phyloP scores from a whole-genome alignment of 2,113 vertebrate species.

The Camelus bactrianus region DNA sequence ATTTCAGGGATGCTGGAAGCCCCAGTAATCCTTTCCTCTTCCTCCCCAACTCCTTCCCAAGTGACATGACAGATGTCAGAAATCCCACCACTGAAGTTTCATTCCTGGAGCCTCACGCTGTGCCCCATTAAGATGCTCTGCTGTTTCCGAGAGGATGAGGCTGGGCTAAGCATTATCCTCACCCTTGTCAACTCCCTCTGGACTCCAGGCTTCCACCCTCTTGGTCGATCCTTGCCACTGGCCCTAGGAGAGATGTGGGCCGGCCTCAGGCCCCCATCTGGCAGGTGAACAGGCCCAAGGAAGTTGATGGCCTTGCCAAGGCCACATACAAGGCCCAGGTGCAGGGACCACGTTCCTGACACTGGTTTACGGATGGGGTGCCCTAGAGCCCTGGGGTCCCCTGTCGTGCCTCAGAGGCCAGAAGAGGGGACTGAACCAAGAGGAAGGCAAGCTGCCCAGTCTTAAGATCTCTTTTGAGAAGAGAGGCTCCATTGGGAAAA shows the following conservation, averaged over 20 bases:
- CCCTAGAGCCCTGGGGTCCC: not conserved
- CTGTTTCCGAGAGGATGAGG: not conserved
- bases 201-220: not conserved
- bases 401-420: not conserved
- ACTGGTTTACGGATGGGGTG: not conserved
- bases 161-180: not conserved
- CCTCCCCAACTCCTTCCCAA: not conserved
- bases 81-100: not conserved
- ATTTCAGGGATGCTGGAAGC: not conserved
- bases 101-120: not conserved
- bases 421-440: not conserved
- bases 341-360: not conserved
- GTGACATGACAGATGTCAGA: too few relatives aligned
- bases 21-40: not conserved
- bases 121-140: not conserved
- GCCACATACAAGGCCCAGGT: not conserved
- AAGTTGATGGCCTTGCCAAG: too few relatives aligned
- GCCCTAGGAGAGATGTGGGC: not conserved
- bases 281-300: not conserved
- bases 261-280: accelerated
- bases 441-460: not conserved
- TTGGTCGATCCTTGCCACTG: not conserved
- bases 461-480: not conserved
- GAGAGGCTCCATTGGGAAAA: not conserved
- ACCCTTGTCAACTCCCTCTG: not conserved